phyloP scores from a whole-genome alignment of 2,888 invertebrate genomes.

The Hirtodrosophila alboralis region DNA sequence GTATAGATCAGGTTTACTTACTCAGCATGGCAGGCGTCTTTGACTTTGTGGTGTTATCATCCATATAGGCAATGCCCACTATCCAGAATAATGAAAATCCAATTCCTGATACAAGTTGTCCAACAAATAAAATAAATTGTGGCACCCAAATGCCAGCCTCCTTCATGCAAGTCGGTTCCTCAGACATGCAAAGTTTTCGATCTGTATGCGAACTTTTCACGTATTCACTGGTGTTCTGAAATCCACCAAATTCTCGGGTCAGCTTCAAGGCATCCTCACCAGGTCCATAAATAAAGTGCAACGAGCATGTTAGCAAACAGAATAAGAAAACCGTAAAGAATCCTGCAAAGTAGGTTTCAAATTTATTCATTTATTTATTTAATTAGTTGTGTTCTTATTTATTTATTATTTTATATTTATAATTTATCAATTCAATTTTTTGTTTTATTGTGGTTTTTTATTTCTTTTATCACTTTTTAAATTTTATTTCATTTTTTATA shows the following conservation, averaged over 20 bases:
- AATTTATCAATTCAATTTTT: too few relatives aligned
- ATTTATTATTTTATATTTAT: too few relatives aligned
- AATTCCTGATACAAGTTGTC: slow-evolving; percentile 88
- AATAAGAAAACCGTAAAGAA: slow-evolving; percentile 86
- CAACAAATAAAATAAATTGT: slow-evolving; percentile 87
- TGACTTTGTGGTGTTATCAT: slow-evolving; percentile 89
- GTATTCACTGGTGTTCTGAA: slow-evolving; percentile 80
- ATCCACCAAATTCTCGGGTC: slow-evolving; percentile 86
- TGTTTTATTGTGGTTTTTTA: too few relatives aligned
- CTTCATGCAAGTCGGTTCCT: slow-evolving; percentile 26
- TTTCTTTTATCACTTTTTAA: too few relatives aligned
- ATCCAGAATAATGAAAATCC: slow-evolving; percentile 88
- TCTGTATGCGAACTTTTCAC: slow-evolving; percentile 9
- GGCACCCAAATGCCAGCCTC: slow-evolving; percentile 84
- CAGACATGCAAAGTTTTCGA: slow-evolving; percentile 46
- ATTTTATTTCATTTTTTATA: too few relatives aligned
- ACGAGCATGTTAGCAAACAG: slow-evolving; percentile 87
- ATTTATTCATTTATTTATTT: not conserved
- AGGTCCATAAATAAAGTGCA: slow-evolving; percentile 88
- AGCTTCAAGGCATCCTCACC: slow-evolving; percentile 88
- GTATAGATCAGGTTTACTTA: slow-evolving; percentile 78
- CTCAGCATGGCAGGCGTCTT: slow-evolving; percentile 88
- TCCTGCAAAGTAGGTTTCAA: slow-evolving; percentile 69
- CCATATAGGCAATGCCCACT: slow-evolving; percentile 89
- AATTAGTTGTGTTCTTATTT: too few relatives aligned